A percentile compares a stretch with the other conserved stretches of the same genome.
Evolutionary conservation across 2,888 invertebrate genomes (phyloP).

Genomic region (Harpagoxenus sublaevis): DNA sequence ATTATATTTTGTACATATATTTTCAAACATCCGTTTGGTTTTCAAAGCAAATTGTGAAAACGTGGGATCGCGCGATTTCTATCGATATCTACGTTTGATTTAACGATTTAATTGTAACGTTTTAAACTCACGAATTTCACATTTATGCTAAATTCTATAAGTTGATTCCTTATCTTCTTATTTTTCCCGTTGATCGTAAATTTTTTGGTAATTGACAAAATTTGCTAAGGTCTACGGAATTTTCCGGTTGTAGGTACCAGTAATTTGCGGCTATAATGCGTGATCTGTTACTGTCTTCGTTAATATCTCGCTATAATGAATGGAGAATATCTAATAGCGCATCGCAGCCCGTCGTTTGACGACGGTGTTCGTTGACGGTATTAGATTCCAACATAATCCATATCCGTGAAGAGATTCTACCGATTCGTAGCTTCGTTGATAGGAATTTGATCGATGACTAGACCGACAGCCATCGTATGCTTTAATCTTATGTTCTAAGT

Average conservation of each 20-base stretch:
- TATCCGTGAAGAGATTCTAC: conserved; percentile 43
- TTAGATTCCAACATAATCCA: conserved; percentile 55
- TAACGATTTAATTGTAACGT: neutral
- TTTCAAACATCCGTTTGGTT: neutral
- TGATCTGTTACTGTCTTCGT: conserved; percentile 66
- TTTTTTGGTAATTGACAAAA: neutral
- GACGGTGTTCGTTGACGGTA: conserved; percentile 59
- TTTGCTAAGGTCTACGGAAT: neutral
- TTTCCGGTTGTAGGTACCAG: neutral
- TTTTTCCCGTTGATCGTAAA: neutral
- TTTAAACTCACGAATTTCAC: neutral
- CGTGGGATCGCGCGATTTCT: neutral
- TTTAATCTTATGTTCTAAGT: conserved; percentile 55
- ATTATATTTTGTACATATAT: neutral
- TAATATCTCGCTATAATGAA: conserved; percentile 57
- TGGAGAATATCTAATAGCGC: conserved; percentile 53
- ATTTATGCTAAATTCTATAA: neutral
- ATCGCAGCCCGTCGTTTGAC: conserved; percentile 44
- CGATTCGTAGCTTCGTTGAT: conserved; percentile 57
- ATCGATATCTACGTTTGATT: neutral
- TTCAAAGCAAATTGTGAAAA: neutral
- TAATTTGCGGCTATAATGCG: conserved; percentile 40
- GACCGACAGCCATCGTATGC: conserved; percentile 53
- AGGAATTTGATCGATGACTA: conserved; percentile 62
- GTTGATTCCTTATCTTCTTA: neutral